phyloP scores from a whole-genome alignment of 2,113 vertebrate genomes.

The Isurus oxyrinchus region DNA sequence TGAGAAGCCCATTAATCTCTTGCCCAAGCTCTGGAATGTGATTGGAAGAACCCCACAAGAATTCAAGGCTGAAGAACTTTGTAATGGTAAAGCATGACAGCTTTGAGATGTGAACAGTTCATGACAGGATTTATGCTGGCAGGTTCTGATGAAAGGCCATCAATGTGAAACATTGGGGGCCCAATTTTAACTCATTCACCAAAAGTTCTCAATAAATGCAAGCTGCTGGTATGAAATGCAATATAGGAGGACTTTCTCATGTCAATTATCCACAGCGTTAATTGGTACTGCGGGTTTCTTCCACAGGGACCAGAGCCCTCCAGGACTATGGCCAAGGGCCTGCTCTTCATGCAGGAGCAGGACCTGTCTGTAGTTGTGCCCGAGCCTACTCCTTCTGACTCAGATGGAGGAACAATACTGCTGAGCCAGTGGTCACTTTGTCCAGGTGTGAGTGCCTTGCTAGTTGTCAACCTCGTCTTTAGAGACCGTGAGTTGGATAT shows the following conservation, averaged over 20 bases:
- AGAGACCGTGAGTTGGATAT: too few relatives aligned
- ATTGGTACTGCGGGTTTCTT: neutral
- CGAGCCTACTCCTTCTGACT: neutral
- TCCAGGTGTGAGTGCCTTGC: neutral
- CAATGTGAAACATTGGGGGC: neutral
- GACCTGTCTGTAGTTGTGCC: too few relatives aligned
- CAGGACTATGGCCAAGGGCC: neutral
- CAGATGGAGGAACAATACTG: neutral
- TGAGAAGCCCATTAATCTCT: neutral
- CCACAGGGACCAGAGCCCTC: neutral
- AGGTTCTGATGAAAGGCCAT: neutral
- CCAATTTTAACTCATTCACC: neutral
- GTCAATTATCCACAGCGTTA: neutral
- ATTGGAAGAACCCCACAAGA: neutral
- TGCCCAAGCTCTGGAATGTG: neutral
- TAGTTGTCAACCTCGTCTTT: neutral
- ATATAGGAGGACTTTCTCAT: neutral
- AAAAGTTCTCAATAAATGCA: too few relatives aligned
- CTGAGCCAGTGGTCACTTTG: neutral
- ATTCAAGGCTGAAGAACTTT: neutral
- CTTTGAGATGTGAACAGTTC: neutral
- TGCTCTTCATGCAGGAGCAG: neutral
- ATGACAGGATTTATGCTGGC: neutral
- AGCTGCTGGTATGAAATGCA: neutral
- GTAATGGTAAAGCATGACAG: neutral